Evolutionary conservation across 2,113 vertebrate species (phyloP), one percentile per base, ranked within the genome.

Genomic region (Pachyramphus minor): DNA sequence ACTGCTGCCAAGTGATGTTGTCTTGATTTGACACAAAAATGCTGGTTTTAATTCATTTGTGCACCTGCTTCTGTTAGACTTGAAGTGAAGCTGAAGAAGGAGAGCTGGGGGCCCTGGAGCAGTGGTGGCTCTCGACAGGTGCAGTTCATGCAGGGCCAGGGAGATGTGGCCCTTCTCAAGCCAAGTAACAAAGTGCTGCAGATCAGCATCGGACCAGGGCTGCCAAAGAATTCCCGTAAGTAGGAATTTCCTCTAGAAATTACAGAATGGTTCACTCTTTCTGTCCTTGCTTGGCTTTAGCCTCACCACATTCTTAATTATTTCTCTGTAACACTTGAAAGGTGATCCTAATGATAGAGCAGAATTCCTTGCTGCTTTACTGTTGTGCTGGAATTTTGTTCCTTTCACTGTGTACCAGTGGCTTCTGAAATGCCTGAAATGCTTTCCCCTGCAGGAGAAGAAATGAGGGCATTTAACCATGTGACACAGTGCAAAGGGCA

Each of bases 31-130:
- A 67, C 13, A 5, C 13, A 37, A 31, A 28, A 63, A 5, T 71
- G 30, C 20, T 58, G 31, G 0, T 4, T n/a, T 53, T 42, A 28
- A n/a, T 53, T 69, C 2, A 3, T 64, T 31, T 93, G 41, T 71
- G 44, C 15, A 6, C 14, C 8, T 33, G 6, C 64, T 95, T 93
- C 12, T 79, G 14, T 41, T 95, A 99, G 99, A 97, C 98, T 99
- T 97, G 99, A 99, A 95, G 87, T 99, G 97, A 99, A 99, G 96
- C 95, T 99, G 97, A 99, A 99, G 94, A 99, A 99, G 97, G 99
- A 99, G 97, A 99, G 97, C 86, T 99, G 99, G 99, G 99, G 99
- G 14, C 99, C 99, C 52, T 98, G 99, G 99, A 99, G 98, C 41
- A 99, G 98, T 0, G 98, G 98, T 16, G 98, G 99, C 33, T 98